Evolutionary conservation across 2,113 vertebrate genomes (phyloP), one percentile per base, ranked within the genome.

Genomic region (Scomber japonicus): DNA sequence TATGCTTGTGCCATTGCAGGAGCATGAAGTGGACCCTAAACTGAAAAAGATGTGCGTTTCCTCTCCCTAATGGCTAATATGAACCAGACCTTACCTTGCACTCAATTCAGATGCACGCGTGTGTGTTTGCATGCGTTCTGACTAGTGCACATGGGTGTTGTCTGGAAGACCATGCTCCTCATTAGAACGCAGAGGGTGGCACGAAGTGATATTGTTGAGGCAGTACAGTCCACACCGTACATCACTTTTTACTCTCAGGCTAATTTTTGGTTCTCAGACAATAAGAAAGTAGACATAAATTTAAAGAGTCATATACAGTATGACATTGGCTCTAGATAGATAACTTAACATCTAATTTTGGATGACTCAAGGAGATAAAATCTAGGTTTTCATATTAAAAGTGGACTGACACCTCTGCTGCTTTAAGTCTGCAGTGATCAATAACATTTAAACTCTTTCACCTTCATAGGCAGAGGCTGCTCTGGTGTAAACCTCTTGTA

Each of bases 11-110:
- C 88, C 81, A 87, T 85, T 89, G 90, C 17, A 31, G 77, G 76
- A 87, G 86, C 87, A 88, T 87, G 83, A 90, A 91, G 81, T 81
- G 69, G 71, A 87, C 78, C 83, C 78, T 92, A 92, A 94, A 85
- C 89, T 89, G 85, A 92, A 93, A 93, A 94, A 94, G 89, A 93
- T 93, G 91, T 89, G 89, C 62, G 10, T 88, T 90, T 92, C 80
- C 81, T 69, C 78, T 85, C 85, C 89, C 87, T 88, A 80, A 91
- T 88, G 89, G 80, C 65, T 93, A 94, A 93, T 92, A 83, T 53
- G 85, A 90, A 91, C 77, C 94, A 94, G 92, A 89, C 89, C 70
- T 86, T 80, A 91, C 82, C 79, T 80, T 84, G 76, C 56, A 62
- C 85, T 86, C 55, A 35, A 57, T 75, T 86, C 46, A 54, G 61